Evolutionary conservation across 2,113 vertebrate genomes (phyloP).

Genomic region (Geococcyx californianus): DNA sequence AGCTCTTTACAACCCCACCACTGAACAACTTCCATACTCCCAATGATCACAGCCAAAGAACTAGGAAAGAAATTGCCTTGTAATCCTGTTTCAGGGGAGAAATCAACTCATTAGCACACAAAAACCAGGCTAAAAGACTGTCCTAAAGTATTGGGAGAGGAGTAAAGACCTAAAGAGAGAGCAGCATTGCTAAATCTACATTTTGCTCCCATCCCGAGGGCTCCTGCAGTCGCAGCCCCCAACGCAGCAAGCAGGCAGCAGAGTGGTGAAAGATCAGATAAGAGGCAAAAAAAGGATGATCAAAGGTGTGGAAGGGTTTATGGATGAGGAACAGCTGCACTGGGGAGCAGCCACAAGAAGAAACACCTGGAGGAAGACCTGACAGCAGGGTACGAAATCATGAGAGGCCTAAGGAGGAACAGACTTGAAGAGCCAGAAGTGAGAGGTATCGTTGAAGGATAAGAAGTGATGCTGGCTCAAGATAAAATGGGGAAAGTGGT

Average conservation of each 20-base stretch:
- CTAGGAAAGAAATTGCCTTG: not conserved
- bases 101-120: not conserved
- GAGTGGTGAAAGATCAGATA: not conserved
- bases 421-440: not conserved
- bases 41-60: not conserved
- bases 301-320: not conserved
- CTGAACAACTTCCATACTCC: not conserved
- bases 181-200: not conserved
- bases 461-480: not conserved
- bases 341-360: not conserved
- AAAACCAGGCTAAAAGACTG: not conserved
- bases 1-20: not conserved
- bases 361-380: not conserved
- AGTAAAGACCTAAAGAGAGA: not conserved
- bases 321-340: not conserved
- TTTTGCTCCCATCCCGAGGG: not conserved
- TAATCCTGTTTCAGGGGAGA: not conserved
- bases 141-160: not conserved
- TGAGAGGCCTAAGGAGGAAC: not conserved
- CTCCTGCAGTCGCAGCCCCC: not conserved
- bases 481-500: not conserved
- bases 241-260: not conserved
- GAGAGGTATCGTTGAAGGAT: not conserved
- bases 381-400: not conserved
- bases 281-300: not conserved